Evolutionary conservation across 2,113 vertebrate genomes (phyloP), one percentile per base, ranked within the genome.

Genomic region (Phaethon lepturus): DNA sequence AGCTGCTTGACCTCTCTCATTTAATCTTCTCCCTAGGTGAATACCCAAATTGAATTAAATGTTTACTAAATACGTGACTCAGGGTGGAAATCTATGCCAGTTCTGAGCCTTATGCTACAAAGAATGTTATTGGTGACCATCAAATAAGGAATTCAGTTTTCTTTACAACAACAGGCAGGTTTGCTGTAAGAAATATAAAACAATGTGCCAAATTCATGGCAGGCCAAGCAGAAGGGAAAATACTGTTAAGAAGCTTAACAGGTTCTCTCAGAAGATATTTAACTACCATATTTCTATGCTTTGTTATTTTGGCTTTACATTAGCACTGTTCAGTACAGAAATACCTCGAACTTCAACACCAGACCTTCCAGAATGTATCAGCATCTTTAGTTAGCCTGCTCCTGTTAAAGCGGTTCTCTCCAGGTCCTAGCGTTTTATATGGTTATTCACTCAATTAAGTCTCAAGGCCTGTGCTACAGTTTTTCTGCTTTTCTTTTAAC

Each of bases 1-100:
- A 95, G 97, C 97, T 97, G 96, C 96, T 96, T 97, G 97, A 98
- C 98, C 97, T 97, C 95, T 88, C 88, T 92, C 81, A 90, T 91
- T 95, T 83, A 95, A 79, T 85, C 95, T 88, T 15, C n/a, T 82
- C 94, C 94, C 35, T 50, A 95, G 92, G 96, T 86, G 93, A 94
- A 92, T 92, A 89, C 74, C 62, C 86, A 97, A 97, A 96, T 91
- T 95, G 94, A 97, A 97, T 96, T 97, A 97, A 90, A 96, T 97
- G 94, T 95, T 97, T 97, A 90, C 95, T 94, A 97, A 97, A 93
- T 42, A 96, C 58, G 47, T 74, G 88, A 96, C 63, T 78, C 69
- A 50, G 82, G 73, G 63, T 92, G 75, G 59, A 94, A 93, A 47
- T 24, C 87, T 62, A 9, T 2, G 77, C 91, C 96, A 95, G 81